Evolutionary conservation across 2,888 invertebrate genomes (phyloP).

Genomic region (Sylvicola cinctus): DNA sequence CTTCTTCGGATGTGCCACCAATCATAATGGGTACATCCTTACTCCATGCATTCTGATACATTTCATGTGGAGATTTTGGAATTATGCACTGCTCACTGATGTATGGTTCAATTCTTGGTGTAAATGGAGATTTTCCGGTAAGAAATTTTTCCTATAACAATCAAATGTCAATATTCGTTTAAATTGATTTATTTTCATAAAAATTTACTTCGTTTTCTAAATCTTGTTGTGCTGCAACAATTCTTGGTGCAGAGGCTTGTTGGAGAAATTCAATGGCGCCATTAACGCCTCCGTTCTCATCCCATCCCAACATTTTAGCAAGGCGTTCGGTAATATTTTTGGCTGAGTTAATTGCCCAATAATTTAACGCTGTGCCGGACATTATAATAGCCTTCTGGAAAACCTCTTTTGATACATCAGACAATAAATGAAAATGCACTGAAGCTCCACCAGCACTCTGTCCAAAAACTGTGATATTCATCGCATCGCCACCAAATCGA

Average conservation of each 20-base stretch:
- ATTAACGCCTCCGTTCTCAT: slow-evolving; percentile 16
- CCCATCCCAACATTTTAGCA: slow-evolving; percentile 13
- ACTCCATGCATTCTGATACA: slow-evolving; percentile 23
- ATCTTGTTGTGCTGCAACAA: slow-evolving; percentile 10
- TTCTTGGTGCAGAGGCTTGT: slow-evolving; percentile 16
- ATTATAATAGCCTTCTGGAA: slow-evolving; percentile 19
- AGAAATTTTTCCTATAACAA: slow-evolving; percentile 14
- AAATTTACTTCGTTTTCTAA: no score
- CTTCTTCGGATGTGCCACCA: slow-evolving; percentile 23
- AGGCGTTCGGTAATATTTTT: slow-evolving; percentile 16
- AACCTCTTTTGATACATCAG: slow-evolving; percentile 24
- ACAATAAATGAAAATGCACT: slow-evolving; percentile 25
- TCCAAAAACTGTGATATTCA: slow-evolving; percentile 31
- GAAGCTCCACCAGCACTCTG: slow-evolving; percentile 30
- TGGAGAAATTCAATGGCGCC: slow-evolving; percentile 20
- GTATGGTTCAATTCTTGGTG: slow-evolving; percentile 20
- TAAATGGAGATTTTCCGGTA: slow-evolving; percentile 17
- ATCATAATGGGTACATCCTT: slow-evolving; percentile 18
- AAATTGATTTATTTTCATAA: background rate
- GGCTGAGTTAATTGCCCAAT: slow-evolving; percentile 16
- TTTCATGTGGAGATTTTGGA: slow-evolving; percentile 17
- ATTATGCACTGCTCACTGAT: slow-evolving; percentile 17
- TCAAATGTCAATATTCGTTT: background rate
- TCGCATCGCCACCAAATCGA: slow-evolving; percentile 28
- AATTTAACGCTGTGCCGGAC: slow-evolving; percentile 19